Base-by-base conservation (phyloP, 2,888 invertebrate genomes). In the Neoitamus cyanurus region DNA sequence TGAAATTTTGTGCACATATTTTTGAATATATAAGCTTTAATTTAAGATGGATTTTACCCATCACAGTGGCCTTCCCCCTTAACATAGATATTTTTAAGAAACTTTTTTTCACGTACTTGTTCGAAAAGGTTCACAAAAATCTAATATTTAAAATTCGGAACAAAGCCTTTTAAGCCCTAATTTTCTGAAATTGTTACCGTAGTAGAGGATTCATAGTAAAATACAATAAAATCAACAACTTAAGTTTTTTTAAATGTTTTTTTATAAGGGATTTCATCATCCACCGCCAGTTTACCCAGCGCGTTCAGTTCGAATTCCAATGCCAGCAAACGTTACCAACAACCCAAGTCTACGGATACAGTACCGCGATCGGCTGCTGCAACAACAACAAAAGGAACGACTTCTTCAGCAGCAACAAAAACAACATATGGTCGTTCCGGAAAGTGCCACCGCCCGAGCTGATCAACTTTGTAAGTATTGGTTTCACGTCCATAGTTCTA, bases 341-440 rank as follows among this genome's bases (percentile, higher is more conserved):
- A 87, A 87, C 83, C 89, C 89, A 31, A 89, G 89, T 42, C 87
- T 89, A 70, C 90, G 90, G 46, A 88, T 88, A 68, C 88, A 90
- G 85, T 88, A 89, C 0, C 89, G 89, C 11, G 90, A 90, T 77
- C 87, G 87, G 77, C 86, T 89, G 36, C 86, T 88, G 68, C 93
- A 93, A 88, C 92, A 93, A 88, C 91, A 94, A 80, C 93, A 95
- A 86, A 94, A 95, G 88, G 94, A 94, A 87, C 93, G 96, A 11
- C 92, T 96, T 88, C 91, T 97, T 88, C 95, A 95, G 88, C 94
- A 94, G 90, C 97, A 97, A 90, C 95, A 95, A 88, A 94, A 95
- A 89, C 97, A 97, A 89, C 96, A 96, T 89, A 91, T 96, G 92
- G 93, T 96, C 87, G 96, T 96, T 88, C 95, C 95, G 83, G 95